Base-by-base conservation (phyloP, 2,888 invertebrate species). In the Octodonta nipae region DNA sequence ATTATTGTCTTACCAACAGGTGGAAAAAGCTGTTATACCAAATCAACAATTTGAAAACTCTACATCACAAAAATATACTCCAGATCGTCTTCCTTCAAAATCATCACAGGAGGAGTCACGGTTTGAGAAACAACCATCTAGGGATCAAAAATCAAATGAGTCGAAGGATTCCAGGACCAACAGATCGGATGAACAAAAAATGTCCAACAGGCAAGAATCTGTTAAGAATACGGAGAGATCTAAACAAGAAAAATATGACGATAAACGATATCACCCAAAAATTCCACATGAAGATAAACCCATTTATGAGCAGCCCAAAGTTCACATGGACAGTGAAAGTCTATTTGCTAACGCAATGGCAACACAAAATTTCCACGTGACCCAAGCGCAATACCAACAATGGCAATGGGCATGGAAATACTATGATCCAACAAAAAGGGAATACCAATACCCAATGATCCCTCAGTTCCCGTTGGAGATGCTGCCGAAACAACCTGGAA, bases 341-440 rank as follows among this genome's bases (percentile, higher is more conserved):
- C 46, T 71, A 15, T 58, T 71, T 10, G 66, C 70, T 0, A 71
- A 71, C 49, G 65, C 75, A 0, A 76, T 77, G 57, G 73, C 76
- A 45, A 67, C 76, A 30, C 74, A 76, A 32, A 50, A 50, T 2
- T 78, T 77, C 49, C 74, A 75, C 49, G 68, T 74, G 28, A 45
- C 45, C 26, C 55, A 52, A 30, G 55, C 57, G 5, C 75, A 75
- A 67, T 73, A 76, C 51, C 67, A 58, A 14, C 67, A 58, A 13
- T 73, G 73, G 71, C 71, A 72, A 42, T 66, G 69, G 0, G 72
- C 73, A 70, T 70, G 71, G 32, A 71, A 72, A 43, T 73, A 72
- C 47, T 59, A 75, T 53, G 76, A 78, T 44, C 64, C 54, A 1
- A 15, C 17, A 2, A 56, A 57, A 38, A 42, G 37, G n/a, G 56